A percentile compares a stretch with the other conserved stretches of the same genome.
phyloP scores from a whole-genome alignment of 2,888 invertebrate species.

The Aspidiotus rigidus region DNA sequence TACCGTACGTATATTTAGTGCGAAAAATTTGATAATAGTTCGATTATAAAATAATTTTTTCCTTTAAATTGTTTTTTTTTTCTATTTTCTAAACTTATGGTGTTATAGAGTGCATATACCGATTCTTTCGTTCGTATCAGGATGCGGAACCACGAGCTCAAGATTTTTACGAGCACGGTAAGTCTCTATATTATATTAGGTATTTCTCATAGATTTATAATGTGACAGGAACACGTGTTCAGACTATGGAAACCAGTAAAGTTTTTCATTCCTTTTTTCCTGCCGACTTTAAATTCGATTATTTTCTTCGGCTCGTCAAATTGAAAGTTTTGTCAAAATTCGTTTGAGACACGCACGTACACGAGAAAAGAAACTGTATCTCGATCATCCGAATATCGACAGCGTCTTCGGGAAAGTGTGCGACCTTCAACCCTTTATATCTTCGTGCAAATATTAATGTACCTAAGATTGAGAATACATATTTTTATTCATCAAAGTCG shows the following conservation, averaged over 20 bases:
- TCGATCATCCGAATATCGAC: background rate
- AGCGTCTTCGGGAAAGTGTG: background rate
- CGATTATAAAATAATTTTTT: background rate
- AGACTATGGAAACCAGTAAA: no score
- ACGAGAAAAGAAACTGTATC: background rate
- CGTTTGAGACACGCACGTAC: no score
- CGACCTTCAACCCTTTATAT: background rate
- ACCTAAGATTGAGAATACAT: background rate
- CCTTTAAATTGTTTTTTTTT: background rate
- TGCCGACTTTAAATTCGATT: no score
- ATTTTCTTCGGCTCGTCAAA: no score
- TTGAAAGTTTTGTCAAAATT: no score
- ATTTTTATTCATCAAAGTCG: background rate
- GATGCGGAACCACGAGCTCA: background rate
- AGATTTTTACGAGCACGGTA: background rate
- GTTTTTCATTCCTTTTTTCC: no score
- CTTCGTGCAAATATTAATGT: background rate
- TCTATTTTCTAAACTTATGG: background rate
- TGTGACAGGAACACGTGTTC: no score
- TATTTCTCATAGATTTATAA: no score
- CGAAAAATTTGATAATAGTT: no score
- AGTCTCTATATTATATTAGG: no score
- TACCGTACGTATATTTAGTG: no score
- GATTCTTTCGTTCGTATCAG: background rate
- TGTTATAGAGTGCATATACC: constrained; percentile 1